Percentiles rank a stretch among this genome's conserved stretches.
Evolutionary conservation across 2,888 invertebrate species (phyloP).

Genomic region (Cephus sareptanus): DNA sequence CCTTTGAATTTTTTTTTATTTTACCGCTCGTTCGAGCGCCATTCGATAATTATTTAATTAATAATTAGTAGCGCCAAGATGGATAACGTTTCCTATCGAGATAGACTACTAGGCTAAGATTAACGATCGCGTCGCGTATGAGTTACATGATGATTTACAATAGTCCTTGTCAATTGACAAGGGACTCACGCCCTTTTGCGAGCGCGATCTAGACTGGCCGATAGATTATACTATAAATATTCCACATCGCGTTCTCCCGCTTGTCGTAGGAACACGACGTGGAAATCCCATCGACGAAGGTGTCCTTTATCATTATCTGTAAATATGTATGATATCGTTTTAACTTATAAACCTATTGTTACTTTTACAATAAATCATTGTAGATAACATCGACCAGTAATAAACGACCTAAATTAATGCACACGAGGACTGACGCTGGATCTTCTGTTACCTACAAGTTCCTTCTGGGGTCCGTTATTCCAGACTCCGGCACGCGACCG

Average conservation of each 20-base stretch:
- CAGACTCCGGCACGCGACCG: slow-evolving; percentile 25
- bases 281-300: slow-evolving; percentile 1
- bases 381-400: slow-evolving; percentile 55
- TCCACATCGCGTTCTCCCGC: neutral
- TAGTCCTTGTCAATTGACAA: neutral
- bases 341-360: slow-evolving; percentile 59
- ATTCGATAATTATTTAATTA: slow-evolving; percentile 8
- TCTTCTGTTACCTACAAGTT: neutral
- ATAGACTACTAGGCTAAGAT: neutral
- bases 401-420: slow-evolving; percentile 49
- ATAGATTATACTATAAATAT: neutral
- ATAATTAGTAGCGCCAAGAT: neutral
- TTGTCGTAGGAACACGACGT: neutral
- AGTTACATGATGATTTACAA: neutral
- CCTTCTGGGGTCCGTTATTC: neutral
- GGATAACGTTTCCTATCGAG: neutral
- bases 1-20: neutral
- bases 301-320: slow-evolving; percentile 30
- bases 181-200: neutral
- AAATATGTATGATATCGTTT: slow-evolving; percentile 60
- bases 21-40: slow-evolving; percentile 12
- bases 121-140: neutral
- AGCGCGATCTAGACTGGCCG: neutral
- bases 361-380: slow-evolving; percentile 60
- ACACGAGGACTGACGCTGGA: neutral